Evolutionary conservation across 2,113 vertebrate genomes (phyloP).

Genomic region (Cottus gobio): DNA sequence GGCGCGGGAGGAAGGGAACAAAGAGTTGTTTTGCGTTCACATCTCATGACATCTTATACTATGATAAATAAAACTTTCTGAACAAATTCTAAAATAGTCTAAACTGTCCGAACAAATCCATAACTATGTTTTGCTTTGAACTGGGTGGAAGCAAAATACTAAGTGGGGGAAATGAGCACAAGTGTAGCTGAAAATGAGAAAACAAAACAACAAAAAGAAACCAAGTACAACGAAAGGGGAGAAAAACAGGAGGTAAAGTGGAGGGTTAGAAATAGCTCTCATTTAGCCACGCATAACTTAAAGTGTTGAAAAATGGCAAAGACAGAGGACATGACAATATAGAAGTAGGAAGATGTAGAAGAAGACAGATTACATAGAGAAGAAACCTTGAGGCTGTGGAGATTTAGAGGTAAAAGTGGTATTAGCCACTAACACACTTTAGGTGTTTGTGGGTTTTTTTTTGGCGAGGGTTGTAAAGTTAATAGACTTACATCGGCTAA

Average conservation of each 20-base stretch:
- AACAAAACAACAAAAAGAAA: slow-evolving; percentile 6
- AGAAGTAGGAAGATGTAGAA: not conserved
- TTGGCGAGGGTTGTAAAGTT: slow-evolving; percentile 44
- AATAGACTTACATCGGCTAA: slow-evolving; percentile 58
- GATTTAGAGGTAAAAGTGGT: slow-evolving; percentile 14
- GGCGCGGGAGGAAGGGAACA: slow-evolving; percentile 22
- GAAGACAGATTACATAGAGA: not conserved
- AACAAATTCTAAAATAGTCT: slow-evolving; percentile 24
- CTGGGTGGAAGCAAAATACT: slow-evolving; percentile 2
- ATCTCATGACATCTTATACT: slow-evolving; percentile 4
- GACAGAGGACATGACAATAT: not conserved
- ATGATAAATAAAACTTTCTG: slow-evolving; percentile 20
- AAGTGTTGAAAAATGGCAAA: not conserved
- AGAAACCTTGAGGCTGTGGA: not conserved
- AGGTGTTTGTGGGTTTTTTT: slow-evolving; percentile 33
- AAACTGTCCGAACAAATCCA: slow-evolving; percentile 27
- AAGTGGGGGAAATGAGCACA: slow-evolving; percentile 25
- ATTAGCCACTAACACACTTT: not conserved
- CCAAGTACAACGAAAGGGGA: not conserved
- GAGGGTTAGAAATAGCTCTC: not conserved
- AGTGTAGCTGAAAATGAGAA: slow-evolving; percentile 1
- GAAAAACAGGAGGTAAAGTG: not conserved
- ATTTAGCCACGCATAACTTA: not conserved
- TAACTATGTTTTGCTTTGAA: slow-evolving; percentile 17
- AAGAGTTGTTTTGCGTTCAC: slow-evolving; percentile 7